Percentiles rank a stretch among this genome's conserved stretches.
These are phyloP conservation scores for Forbesichthys papilliferus DNA, from an alignment of 2,113 vertebrate species.

Conservation along the genomic window DNA sequence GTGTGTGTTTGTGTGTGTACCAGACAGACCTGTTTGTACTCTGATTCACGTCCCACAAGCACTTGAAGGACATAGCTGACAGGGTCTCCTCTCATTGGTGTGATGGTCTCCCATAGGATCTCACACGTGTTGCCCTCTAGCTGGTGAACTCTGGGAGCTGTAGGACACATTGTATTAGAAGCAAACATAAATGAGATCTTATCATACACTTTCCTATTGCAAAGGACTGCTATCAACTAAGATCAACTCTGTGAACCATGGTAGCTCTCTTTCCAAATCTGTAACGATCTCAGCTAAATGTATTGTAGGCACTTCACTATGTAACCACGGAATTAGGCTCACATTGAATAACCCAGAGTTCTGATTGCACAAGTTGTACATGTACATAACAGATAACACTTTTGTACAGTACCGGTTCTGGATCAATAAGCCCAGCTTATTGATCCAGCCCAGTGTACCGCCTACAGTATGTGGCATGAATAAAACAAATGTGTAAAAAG, in stretches of 20 bases:
- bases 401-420: neutral
- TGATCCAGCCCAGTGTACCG: too few species aligned
- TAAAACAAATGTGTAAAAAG: neutral
- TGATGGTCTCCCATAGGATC: constrained; percentile 90
- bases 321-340: too few species aligned
- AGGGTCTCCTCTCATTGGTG: constrained; percentile 94
- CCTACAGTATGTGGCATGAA: neutral
- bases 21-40: constrained; percentile 93
- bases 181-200: neutral
- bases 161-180: constrained; percentile 30
- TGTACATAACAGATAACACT: too few species aligned
- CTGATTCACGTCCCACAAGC: constrained; percentile 91
- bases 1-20: neutral
- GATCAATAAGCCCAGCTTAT: neutral
- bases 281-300: too few species aligned
- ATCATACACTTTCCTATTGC: neutral
- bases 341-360: too few species aligned
- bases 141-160: constrained; percentile 92
- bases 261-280: too few species aligned
- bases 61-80: constrained; percentile 91
- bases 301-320: too few species aligned
- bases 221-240: neutral
- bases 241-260: neutral
- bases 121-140: constrained; percentile 92
- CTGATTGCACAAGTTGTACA: too few species aligned